A percentile compares a stretch with the other conserved stretches of the same genome.
Evolutionary conservation across 1,140 invertebrate genomes (phyloP).

Genomic region (Papilio helenus): DNA sequence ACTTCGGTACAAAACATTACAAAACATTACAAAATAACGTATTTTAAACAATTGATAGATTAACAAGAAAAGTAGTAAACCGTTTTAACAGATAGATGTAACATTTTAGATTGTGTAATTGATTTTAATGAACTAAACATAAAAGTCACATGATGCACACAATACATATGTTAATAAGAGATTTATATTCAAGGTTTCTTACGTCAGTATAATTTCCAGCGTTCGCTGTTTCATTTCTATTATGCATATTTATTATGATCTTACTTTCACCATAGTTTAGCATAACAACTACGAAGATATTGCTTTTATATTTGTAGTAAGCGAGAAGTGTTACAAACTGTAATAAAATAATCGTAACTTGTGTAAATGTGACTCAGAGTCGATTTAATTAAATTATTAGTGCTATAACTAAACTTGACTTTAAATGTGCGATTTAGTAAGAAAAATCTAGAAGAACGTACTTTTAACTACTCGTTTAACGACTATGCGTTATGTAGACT

Average conservation of each 20-base stretch:
- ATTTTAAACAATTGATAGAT: too few species aligned
- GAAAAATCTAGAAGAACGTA: neutral
- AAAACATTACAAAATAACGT: too few species aligned
- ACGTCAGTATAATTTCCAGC: neutral
- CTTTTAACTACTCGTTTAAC: neutral
- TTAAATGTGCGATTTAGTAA: neutral
- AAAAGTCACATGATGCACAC: neutral
- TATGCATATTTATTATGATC: conserved; percentile 10
- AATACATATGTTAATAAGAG: neutral
- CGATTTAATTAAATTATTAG: too few species aligned
- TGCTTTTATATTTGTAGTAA: neutral
- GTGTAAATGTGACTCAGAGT: too few species aligned
- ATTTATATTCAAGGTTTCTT: conserved; percentile 6
- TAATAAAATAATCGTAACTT: too few species aligned
- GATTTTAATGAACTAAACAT: neutral
- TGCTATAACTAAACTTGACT: too few species aligned
- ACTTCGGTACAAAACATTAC: too few species aligned
- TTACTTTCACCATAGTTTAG: neutral
- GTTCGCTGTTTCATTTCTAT: neutral
- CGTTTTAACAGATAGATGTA: neutral
- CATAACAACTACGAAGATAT: neutral
- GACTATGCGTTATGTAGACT: neutral
- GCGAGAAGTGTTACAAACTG: neutral
- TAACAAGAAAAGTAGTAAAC: neutral
- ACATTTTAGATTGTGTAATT: conserved; percentile 9